These are phyloP conservation scores for Eudemis profundana DNA, from an alignment of 2,888 invertebrate genomes.

Conservation along the genomic window DNA sequence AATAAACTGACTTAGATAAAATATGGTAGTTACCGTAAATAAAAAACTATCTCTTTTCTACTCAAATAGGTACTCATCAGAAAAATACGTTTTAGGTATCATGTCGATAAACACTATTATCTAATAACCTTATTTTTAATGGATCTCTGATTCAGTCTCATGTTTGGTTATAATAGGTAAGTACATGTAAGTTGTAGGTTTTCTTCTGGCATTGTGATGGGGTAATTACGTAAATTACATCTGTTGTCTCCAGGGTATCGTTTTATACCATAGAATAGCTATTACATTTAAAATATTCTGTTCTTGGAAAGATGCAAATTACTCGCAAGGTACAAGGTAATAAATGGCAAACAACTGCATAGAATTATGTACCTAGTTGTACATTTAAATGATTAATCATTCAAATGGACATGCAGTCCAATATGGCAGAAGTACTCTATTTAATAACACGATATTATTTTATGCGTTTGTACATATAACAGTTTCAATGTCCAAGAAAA, in stretches of 20 bases:
- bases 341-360: constrained; percentile 27
- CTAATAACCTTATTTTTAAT: no score
- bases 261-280: not conserved
- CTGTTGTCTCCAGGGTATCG: not conserved
- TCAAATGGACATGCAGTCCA: not conserved
- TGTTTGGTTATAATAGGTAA: not conserved
- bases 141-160: no score
- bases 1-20: not conserved
- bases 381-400: constrained; percentile 25
- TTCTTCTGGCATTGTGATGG: not conserved
- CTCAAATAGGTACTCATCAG: no score
- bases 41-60: no score
- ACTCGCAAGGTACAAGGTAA: constrained; percentile 12
- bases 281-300: not conserved
- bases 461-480: not conserved
- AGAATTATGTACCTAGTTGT: constrained; percentile 15
- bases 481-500: not conserved
- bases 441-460: constrained; percentile 21
- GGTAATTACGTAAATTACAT: constrained; percentile 9
- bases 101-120: not conserved
- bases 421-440: constrained; percentile 15
- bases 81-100: not conserved
- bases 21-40: no score
- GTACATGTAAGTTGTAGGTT: not conserved
- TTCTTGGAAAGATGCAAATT: constrained; percentile 27